Evolutionary conservation across 2,797 vertebrate genomes (phyloP), one percentile per base, ranked within the genome.

Genomic region (Bothrops alternatus): DNA sequence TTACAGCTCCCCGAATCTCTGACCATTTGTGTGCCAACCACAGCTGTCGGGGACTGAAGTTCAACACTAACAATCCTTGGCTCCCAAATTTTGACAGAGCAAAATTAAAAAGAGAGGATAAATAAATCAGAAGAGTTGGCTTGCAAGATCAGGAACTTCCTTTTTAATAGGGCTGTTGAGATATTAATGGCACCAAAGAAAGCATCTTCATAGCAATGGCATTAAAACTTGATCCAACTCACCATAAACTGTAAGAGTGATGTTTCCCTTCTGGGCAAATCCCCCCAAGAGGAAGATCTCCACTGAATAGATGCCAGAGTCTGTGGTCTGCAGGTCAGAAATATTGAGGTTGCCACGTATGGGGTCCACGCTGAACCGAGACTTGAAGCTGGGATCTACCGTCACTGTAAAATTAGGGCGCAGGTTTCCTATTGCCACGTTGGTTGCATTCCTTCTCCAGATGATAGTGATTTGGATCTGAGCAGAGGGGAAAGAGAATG

Each of bases 221-320:
- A n/a, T 1, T 26, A 10, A n/a, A n/a, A 87, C 57, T 2, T 6
- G 5, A n/a, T 92, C 37, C 10, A 42, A 95, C 97, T 97, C 94
- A 97, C 97, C 96, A 2, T 97, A 97, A 5, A 97, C 95, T 6
- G 4, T 69, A 82, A 97, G 93, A 0, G 69, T 92, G 92, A 97
- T 93, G 63, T 94, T 90, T n/a, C 0, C 92, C 13, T 60, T 90
- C 86, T 93, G 93, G 42, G 13, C 20, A 0, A 91, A 23, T 6
- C 91, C 78, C 7, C 94, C 96, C 0, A 94, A 88, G 0, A 61
- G 90, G 26, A 93, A 93, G n/a, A 97, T 82, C 57, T 93, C 95
- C 0, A 91, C 97, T 0, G 91, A 96, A 93, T 97, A 97, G 60
- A 92, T 42, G 2, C 96, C 97, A 0, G 94, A 91, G 26, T 97